A percentile compares a stretch with the other conserved stretches of the same genome.
Conservation (phyloP, 2,113 vertebrate species). For the Balaenoptera acutorostrata region DNA sequence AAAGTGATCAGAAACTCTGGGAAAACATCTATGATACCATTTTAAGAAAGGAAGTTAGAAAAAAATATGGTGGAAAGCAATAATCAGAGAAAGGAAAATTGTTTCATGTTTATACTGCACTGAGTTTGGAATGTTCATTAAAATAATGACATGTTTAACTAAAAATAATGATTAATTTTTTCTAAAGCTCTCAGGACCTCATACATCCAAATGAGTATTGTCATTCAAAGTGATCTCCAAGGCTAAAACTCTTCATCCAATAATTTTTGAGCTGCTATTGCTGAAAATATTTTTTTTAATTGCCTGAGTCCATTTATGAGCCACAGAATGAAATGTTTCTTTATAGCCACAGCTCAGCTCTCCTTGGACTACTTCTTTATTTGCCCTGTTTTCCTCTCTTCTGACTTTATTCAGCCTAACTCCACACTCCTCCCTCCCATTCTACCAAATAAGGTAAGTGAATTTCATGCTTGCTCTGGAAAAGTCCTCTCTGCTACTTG, state of each 20-base stretch:
- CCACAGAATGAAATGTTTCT: constrained; percentile 21
- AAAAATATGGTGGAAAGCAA: not conserved
- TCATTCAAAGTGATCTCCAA: constrained; percentile 38
- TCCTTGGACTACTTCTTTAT: constrained; percentile 28
- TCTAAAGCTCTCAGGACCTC: constrained; percentile 23
- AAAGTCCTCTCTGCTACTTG: not conserved
- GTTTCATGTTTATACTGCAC: not conserved
- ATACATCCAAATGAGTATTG: constrained; percentile 18
- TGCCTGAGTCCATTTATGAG: constrained; percentile 48
- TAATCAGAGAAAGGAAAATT: constrained; percentile 31
- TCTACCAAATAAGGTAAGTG: not conserved
- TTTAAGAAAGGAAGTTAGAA: not conserved
- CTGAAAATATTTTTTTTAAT: constrained; percentile 48
- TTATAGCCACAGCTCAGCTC: constrained; percentile 1
- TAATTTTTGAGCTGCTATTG: not conserved
- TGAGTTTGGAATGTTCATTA: constrained; percentile 24
- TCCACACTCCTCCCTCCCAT: not conserved
- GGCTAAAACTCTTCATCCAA: constrained; percentile 2
- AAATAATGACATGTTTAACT: constrained; percentile 48
- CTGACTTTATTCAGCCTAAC: constrained; percentile 16
- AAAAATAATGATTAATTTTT: constrained; percentile 55
- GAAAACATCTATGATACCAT: not conserved
- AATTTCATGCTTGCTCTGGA: not conserved
- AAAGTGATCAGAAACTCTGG: not conserved
- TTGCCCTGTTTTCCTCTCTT: not conserved